Base-by-base conservation (phyloP, 2,113 vertebrate genomes). In the Burhinus oedicnemus region DNA sequence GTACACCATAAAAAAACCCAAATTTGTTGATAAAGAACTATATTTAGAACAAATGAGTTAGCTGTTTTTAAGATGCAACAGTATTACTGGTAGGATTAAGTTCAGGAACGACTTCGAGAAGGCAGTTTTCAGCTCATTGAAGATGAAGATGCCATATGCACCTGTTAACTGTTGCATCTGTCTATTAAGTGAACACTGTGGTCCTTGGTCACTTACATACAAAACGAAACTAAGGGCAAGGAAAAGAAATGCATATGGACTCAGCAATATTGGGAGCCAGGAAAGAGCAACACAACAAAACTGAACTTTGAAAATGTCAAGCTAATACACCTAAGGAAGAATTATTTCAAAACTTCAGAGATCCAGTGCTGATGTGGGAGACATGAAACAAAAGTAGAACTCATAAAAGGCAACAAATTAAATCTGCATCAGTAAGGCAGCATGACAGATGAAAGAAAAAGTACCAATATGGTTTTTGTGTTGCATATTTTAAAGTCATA, bases 361-460 rank as follows among this genome's bases (percentile, higher is more conserved):
- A 32, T 68, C 75, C 81, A 51, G 55, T 70, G 74, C 36, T 90
- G 68, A 38, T 49, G 42, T 66, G 49, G 69, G 60, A 87, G 60
- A 78, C 19, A 6, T 5, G 25, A 85, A 65, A 89, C 72, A 88
- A 71, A 90, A 90, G 54, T 20, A 77, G 36, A 72, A 70, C 34
- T 44, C 85, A 61, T 49, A 86, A 87, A 96, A 94, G 58, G 21
- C 75, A 94, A 83, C 15, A 92, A 77, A 89, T 88, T 66, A 72
- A 36, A 68, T 55, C 47, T 55, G 12, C 47, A 38, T 69, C 60
- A 52, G 51, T 55, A 38, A 89, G 69, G 69, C 80, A 66, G 38
- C 26, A 25, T 47, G 80, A 47, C 91, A 97, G 76, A 44, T 26
- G 55, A 74, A 86, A 77, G 42, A 77, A 95, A 51, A 92, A 75